Conservation (phyloP, 1,140 invertebrate species). For the Ctenoplectra terminalis region DNA sequence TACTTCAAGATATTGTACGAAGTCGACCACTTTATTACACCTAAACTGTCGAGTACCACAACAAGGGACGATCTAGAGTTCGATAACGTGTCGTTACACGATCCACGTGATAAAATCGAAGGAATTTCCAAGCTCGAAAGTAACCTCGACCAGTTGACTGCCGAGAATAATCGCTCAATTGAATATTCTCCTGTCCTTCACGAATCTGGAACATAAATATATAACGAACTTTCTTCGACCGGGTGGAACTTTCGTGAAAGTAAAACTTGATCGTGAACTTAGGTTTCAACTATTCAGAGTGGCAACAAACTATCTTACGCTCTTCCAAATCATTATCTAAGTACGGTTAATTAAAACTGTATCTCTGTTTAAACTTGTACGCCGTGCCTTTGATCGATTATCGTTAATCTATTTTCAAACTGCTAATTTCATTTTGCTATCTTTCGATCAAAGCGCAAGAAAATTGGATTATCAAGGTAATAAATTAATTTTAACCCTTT, state of each 20-base stretch:
- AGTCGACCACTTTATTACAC: constrained; percentile 35
- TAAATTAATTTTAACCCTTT: no score
- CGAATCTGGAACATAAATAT: constrained; percentile 18
- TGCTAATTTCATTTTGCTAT: no score
- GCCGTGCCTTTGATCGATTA: no score
- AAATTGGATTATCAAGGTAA: no score
- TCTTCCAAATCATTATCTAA: background rate
- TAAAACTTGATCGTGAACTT: background rate
- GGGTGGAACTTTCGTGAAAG: background rate
- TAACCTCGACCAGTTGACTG: constrained; percentile 26
- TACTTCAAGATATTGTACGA: constrained; percentile 27
- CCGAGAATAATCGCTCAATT: constrained; percentile 20
- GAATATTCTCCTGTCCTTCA: constrained; percentile 2
- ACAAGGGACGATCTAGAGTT: constrained; percentile 35
- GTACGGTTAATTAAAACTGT: background rate
- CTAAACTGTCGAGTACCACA: constrained; percentile 21
- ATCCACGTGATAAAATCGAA: constrained; percentile 4
- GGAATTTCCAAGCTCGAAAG: constrained; percentile 6
- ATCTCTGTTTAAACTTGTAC: no score
- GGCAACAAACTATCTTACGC: background rate
- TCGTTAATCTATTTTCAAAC: no score
- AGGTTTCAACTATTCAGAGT: background rate
- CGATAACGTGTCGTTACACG: constrained; percentile 39
- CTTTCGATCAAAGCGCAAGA: no score
- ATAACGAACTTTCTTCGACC: background rate